phyloP scores from a whole-genome alignment of 2,888 invertebrate species.

The Diplolepis rosae region DNA sequence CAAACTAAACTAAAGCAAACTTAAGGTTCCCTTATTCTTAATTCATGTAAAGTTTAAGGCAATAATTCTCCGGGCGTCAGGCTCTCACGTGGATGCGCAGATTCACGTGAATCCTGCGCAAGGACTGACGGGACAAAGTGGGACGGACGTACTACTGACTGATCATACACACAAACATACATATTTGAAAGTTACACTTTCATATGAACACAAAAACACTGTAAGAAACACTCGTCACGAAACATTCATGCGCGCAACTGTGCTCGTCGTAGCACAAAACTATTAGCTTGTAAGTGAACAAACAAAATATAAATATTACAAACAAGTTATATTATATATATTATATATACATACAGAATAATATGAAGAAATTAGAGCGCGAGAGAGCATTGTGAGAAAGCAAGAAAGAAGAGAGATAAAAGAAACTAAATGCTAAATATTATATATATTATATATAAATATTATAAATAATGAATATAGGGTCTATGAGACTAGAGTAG shows the following conservation, averaged over 20 bases:
- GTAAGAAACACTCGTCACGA: conserved; percentile 52
- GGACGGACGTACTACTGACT: conserved; percentile 45
- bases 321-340: conserved; percentile 73
- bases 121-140: conserved; percentile 30
- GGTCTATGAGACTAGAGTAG: conserved; percentile 72
- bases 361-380: conserved; percentile 62
- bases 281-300: conserved; percentile 73
- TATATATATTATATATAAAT: conserved; percentile 71
- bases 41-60: conserved; percentile 60
- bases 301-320: conserved; percentile 73
- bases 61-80: conserved; percentile 48
- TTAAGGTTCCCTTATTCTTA: conserved; percentile 66
- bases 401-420: conserved; percentile 63
- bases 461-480: conserved; percentile 73
- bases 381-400: conserved; percentile 57
- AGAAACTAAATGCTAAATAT: conserved; percentile 72
- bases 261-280: conserved; percentile 73
- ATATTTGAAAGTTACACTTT: conserved; percentile 44
- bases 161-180: conserved; percentile 38
- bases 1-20: conserved; percentile 56
- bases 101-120: conserved; percentile 23
- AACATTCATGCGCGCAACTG: conserved; percentile 66
- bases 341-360: conserved; percentile 72
- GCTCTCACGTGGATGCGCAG: conserved; percentile 40
- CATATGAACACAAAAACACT: conserved; percentile 48